Conservation (phyloP, 2,888 invertebrate genomes). For the Drosophila pullipes region DNA sequence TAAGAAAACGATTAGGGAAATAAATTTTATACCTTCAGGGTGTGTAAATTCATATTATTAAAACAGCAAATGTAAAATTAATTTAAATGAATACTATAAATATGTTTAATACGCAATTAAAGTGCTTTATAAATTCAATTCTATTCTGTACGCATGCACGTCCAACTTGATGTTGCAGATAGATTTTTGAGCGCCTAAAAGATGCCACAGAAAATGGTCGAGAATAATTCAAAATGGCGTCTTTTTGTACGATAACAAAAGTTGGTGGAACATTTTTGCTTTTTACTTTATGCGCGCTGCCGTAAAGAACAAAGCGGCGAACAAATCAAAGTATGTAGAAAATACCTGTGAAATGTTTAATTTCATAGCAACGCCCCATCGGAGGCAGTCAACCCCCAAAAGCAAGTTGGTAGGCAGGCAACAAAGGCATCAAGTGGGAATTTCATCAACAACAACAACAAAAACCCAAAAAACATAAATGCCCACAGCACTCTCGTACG, state of each 20-base stretch:
- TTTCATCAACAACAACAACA: constrained; percentile 32
- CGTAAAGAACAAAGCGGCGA: constrained; percentile 65
- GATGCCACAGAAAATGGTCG: constrained; percentile 44
- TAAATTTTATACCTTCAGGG: not conserved
- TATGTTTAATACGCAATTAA: not conserved
- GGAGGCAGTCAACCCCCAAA: constrained; percentile 58
- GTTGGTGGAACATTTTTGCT: constrained; percentile 5
- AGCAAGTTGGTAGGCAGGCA: constrained; percentile 30
- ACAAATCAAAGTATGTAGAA: constrained; percentile 75
- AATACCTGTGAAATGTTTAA: constrained; percentile 82
- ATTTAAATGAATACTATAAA: not conserved
- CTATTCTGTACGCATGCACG: not conserved
- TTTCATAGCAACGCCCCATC: constrained; percentile 85
- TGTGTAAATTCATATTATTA: not conserved
- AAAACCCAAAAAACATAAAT: constrained; percentile 1
- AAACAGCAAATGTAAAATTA: not conserved
- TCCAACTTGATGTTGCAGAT: constrained; percentile 6
- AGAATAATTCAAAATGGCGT: constrained; percentile 66
- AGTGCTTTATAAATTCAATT: not conserved
- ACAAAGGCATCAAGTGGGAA: constrained; percentile 44
- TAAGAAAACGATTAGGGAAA: not conserved
- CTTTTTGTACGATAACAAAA: constrained; percentile 34
- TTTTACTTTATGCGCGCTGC: constrained; percentile 12
- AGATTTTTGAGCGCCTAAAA: constrained; percentile 34
- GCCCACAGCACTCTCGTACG: constrained; percentile 12